These are phyloP conservation scores for Nymphalis io DNA, from an alignment of 1,140 invertebrate genomes.

Conservation along the genomic window DNA sequence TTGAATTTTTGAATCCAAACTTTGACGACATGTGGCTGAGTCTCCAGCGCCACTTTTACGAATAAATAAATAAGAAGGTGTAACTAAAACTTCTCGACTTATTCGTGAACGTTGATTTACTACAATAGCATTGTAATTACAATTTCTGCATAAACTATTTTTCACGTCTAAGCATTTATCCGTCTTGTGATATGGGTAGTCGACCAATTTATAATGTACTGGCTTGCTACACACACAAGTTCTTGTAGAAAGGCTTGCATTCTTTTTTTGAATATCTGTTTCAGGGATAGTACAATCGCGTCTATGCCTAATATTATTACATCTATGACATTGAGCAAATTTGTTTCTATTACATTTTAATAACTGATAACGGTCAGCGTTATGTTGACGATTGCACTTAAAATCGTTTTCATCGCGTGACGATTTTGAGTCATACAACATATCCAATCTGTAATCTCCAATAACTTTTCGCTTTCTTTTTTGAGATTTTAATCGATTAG, in stretches of 20 bases:
- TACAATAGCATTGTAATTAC: not conserved
- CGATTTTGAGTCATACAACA: conserved; percentile 30
- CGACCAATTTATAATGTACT: conserved; percentile 22
- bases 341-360: conserved; percentile 9
- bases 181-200: conserved; percentile 9
- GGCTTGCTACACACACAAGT: conserved; percentile 2
- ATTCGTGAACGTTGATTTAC: not conserved
- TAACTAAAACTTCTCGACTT: conserved; percentile 23
- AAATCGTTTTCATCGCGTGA: conserved; percentile 17
- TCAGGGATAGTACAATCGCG: not conserved
- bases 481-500: conserved; percentile 14
- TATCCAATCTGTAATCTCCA: conserved; percentile 14
- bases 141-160: not conserved
- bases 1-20: not conserved
- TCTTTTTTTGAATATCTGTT: not conserved
- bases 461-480: conserved; percentile 11
- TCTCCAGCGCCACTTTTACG: conserved; percentile 1
- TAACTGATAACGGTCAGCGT: conserved; percentile 13
- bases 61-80: conserved; percentile 14
- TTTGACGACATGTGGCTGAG: not conserved
- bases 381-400: not conserved
- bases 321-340: not conserved
- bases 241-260: too few relatives aligned
- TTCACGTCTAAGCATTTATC: not conserved
- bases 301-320: not conserved